A percentile compares a stretch with the other conserved stretches of the same genome.
These are phyloP conservation scores for Tricholaema leucomelas DNA, from an alignment of 2,113 vertebrate genomes.

Conservation along the genomic window DNA sequence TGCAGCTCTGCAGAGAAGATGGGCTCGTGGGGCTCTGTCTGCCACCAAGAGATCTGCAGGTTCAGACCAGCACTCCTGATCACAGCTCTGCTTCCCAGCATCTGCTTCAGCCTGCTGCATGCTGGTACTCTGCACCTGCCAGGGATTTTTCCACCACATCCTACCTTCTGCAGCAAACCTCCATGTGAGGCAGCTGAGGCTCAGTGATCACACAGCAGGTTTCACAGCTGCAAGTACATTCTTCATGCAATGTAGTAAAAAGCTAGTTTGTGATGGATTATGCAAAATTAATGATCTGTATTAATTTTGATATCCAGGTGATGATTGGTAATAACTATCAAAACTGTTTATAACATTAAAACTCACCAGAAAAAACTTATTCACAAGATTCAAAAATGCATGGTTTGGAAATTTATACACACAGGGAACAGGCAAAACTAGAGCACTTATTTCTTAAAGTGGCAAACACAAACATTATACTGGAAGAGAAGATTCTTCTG, in stretches of 20 bases:
- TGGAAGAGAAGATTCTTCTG: no score
- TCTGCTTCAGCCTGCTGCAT: not conserved
- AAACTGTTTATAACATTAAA: no score
- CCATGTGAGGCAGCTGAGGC: not conserved
- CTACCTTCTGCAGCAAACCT: not conserved
- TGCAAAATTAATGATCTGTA: no score
- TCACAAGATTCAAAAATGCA: no score
- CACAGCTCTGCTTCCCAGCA: not conserved
- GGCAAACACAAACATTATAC: no score
- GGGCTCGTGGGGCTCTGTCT: not conserved
- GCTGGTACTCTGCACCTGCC: accelerated
- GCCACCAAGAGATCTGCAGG: not conserved
- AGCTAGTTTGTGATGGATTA: no score
- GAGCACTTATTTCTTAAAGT: no score
- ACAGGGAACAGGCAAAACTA: no score
- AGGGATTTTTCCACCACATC: not conserved
- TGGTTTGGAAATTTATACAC: no score
- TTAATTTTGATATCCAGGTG: no score
- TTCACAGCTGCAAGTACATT: not conserved
- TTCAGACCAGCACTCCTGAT: not conserved
- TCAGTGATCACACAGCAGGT: not conserved
- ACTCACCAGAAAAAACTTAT: no score
- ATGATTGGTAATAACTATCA: no score
- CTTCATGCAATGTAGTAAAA: not conserved
- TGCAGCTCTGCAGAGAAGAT: not conserved